Percentiles rank a stretch among this genome's conserved stretches.
Evolutionary conservation across 2,888 invertebrate genomes (phyloP).

Genomic region (Diadromus collaris): DNA sequence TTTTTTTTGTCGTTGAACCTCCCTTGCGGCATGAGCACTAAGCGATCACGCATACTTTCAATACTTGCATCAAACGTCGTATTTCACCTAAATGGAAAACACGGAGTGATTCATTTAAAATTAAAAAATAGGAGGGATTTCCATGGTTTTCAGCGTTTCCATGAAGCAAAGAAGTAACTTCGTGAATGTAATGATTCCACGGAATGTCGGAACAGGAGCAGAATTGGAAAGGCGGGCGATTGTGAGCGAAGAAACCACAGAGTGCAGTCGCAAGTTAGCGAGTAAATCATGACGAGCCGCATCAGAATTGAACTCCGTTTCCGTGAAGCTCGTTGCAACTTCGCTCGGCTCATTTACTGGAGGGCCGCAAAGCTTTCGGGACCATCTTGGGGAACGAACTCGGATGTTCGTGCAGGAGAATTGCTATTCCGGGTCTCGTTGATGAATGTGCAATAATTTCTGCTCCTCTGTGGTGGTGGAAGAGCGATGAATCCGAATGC

Average conservation of each 20-base stretch:
- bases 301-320: background rate
- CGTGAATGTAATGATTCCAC: background rate
- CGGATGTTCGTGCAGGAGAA: background rate
- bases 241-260: background rate
- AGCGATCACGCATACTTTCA: background rate
- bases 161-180: background rate
- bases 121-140: background rate
- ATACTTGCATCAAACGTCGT: background rate
- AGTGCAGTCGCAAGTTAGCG: background rate
- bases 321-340: background rate
- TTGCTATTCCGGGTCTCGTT: background rate
- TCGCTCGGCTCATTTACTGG: background rate
- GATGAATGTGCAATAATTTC: conserved; percentile 1
- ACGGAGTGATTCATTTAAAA: background rate
- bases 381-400: background rate
- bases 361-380: background rate
- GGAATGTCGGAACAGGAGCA: background rate
- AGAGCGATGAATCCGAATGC: background rate
- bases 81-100: background rate
- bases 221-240: background rate
- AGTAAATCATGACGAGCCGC: background rate
- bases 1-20: too few relatives aligned
- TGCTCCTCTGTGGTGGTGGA: background rate
- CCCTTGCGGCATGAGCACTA: background rate
- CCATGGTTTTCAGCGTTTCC: background rate